Conservation (phyloP, 2,113 vertebrate genomes). For the Diadophis punctatus region DNA sequence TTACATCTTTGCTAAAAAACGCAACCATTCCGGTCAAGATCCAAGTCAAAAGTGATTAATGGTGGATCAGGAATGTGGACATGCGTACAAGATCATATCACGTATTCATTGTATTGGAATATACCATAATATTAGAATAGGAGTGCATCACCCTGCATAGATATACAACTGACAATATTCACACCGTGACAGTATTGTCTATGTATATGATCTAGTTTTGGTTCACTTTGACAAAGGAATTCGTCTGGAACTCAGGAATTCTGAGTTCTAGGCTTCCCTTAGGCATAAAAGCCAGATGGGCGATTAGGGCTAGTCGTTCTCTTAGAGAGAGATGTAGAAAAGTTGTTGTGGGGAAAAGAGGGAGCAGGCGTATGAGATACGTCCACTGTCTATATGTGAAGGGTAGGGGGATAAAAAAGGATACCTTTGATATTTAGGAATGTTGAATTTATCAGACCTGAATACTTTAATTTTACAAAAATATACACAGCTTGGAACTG, state of each 20-base stretch:
- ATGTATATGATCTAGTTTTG: not conserved
- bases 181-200: no score
- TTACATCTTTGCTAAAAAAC: no score
- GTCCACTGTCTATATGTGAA: not conserved
- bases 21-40: no score
- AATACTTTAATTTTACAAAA: not conserved
- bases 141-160: no score
- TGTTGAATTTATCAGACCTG: not conserved
- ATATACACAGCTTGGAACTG: not conserved
- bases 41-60: no score
- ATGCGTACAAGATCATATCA: no score
- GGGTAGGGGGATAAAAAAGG: not conserved
- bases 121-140: no score
- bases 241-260: not conserved
- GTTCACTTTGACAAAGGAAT: not conserved
- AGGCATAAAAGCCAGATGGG: not conserved
- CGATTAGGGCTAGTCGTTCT: not conserved
- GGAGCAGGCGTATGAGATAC: not conserved
- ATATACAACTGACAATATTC: no score
- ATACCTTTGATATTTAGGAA: not conserved
- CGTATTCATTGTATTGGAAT: no score
- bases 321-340: not conserved
- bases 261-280: not conserved
- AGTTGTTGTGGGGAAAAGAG: not conserved
- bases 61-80: no score